Conservation (phyloP, 2,888 invertebrate species). For the Andrena marginata region DNA sequence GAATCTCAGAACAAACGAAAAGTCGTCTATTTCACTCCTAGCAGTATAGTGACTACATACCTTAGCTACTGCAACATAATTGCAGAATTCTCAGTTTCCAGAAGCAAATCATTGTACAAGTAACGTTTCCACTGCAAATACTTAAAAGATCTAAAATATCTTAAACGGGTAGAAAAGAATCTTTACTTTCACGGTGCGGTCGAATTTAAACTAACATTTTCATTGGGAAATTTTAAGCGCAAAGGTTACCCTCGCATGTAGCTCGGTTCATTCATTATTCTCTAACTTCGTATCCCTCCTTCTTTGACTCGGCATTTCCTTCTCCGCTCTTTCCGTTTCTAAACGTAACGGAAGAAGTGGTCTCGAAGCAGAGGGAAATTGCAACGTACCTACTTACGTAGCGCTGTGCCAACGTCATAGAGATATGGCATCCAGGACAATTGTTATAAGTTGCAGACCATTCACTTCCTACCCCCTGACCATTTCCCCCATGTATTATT, state of each 20-base stretch:
- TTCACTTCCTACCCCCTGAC: constrained; percentile 24
- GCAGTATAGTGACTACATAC: no score
- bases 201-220: background rate
- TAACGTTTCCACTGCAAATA: no score
- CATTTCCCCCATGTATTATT: constrained; percentile 14
- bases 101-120: no score
- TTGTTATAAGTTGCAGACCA: constrained; percentile 51
- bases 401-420: constrained; percentile 3
- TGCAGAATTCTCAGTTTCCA: no score
- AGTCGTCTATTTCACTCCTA: no score
- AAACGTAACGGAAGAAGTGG: background rate
- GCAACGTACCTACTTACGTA: constrained; percentile 13
- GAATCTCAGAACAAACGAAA: no score
- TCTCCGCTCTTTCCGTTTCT: background rate
- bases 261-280: background rate
- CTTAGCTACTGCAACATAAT: no score
- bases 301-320: no score
- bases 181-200: background rate
- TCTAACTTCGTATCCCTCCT: background rate
- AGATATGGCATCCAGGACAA: constrained; percentile 30
- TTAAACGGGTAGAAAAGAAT: no score
- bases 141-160: no score
- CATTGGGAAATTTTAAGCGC: background rate
- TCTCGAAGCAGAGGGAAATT: constrained; percentile 27
- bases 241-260: background rate